Base-by-base conservation (phyloP, 2,797 vertebrate species). In the Buceros bicornis region DNA sequence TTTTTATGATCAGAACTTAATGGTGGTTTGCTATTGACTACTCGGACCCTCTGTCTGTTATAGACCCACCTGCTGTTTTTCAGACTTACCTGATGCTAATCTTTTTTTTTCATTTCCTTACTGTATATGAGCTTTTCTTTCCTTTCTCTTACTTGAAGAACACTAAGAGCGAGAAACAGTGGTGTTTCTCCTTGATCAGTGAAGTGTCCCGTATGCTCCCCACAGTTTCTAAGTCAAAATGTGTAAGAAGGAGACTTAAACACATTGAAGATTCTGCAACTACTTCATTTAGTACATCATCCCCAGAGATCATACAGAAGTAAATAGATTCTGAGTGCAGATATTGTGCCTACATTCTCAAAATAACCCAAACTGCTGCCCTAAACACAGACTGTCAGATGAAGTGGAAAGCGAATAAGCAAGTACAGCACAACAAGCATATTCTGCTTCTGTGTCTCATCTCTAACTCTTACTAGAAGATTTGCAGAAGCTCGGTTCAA, bases 181-280 rank as follows among this genome's bases (percentile, higher is more conserved):
- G 56, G 16, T 93, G 18, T 94, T 96, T 94, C 57, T 95, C 9
- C 64, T 87, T 93, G 79, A 94, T 91, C 91, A 92, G 57, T 74
- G 74, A 91, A 64, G 80, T 51, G 66, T 80, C n/a, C 57, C 26
- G 18, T 92, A 18, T 28, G 70, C 47, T 60, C 71, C 25, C 57
- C 69, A 83, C 48, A 91, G 54, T 71, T 96, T 93, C 80, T 87
- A 37, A 81, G 82, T 90, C 86, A 95, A 28, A 74, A 42, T 69
- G 7, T 64, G 37, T 86, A 77, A 95, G n/a, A 42, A 81, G 88
- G 51, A 89, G 74, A 58, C 45, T 95, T 87, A 78, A 93, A 91
- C 24, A 89, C 31, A 50, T 28, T 69, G 84, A 95, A 92, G 35
- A 33, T 91, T 90, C 82, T 87, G 70, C 65, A 95, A 28, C 48